A percentile compares a stretch with the other conserved stretches of the same genome.
phyloP scores from a whole-genome alignment of 2,888 invertebrate genomes.

The Carabus problematicus region DNA sequence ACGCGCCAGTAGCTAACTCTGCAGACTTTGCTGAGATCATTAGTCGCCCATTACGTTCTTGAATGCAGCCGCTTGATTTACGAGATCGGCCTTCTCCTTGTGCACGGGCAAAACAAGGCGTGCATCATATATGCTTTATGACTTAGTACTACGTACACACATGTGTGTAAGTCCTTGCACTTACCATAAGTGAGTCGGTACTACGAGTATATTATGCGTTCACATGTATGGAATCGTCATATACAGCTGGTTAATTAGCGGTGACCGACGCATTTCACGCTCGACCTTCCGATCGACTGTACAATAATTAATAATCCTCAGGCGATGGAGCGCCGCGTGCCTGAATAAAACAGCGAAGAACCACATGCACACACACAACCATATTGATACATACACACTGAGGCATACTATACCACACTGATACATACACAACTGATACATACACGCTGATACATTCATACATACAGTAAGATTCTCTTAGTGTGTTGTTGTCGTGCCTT shows the following conservation, averaged over 20 bases:
- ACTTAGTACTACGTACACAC: constrained; percentile 5
- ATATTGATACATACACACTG: not conserved
- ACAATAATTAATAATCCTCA: constrained; percentile 30
- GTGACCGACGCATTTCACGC: constrained; percentile 26
- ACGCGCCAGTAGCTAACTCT: too few relatives aligned
- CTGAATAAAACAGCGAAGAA: constrained; percentile 5
- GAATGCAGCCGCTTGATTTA: constrained; percentile 30
- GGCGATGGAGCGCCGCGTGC: constrained; percentile 5
- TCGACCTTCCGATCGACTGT: constrained; percentile 28
- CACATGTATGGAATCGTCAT: not conserved
- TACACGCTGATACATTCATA: not conserved
- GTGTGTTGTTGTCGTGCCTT: constrained; percentile 9
- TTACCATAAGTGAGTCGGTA: too few relatives aligned
- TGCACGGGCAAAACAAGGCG: not conserved
- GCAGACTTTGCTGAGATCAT: constrained; percentile 20
- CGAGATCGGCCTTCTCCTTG: constrained; percentile 17
- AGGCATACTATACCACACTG: too few relatives aligned
- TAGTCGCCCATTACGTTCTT: constrained; percentile 35
- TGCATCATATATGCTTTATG: not conserved
- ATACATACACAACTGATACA: too few relatives aligned
- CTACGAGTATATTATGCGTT: too few relatives aligned
- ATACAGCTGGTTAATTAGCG: constrained; percentile 27
- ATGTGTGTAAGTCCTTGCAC: not conserved
- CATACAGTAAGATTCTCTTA: constrained; percentile 4
- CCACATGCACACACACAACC: not conserved